Evolutionary conservation across 2,113 vertebrate genomes (phyloP).

Genomic region (Anser brachyrhynchus): DNA sequence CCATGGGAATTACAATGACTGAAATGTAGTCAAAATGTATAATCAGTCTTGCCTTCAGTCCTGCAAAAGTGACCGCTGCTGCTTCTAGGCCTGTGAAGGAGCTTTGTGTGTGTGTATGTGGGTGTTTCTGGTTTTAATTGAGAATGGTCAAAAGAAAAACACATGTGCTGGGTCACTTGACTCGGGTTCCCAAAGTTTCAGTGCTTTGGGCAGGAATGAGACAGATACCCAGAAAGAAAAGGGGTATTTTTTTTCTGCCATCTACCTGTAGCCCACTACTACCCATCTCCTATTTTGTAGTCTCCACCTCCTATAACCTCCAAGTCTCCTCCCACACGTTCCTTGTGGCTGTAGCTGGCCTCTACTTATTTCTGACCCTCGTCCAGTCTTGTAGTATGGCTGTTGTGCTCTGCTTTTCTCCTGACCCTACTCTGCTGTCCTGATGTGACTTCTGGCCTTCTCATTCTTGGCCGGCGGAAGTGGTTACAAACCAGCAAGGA

Average conservation of each 20-base stretch:
- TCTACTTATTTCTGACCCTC: background rate
- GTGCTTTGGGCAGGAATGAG: background rate
- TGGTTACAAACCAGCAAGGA: constrained; percentile 60
- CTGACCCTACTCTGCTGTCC: constrained; percentile 54
- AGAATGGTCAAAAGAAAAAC: background rate
- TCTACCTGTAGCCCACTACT: background rate
- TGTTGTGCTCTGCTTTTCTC: background rate
- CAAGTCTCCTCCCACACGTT: background rate
- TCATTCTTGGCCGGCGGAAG: constrained; percentile 46
- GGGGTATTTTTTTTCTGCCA: background rate
- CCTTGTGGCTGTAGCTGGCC: background rate
- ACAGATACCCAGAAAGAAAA: background rate
- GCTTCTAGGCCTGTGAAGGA: background rate
- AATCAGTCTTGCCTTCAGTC: background rate
- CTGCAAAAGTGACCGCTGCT: background rate
- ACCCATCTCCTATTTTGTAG: background rate
- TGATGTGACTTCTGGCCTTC: constrained; percentile 61
- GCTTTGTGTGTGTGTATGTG: background rate
- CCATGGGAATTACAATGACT: background rate
- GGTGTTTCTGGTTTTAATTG: background rate
- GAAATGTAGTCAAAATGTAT: background rate
- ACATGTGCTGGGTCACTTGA: background rate
- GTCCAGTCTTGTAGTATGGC: background rate
- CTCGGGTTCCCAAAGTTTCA: background rate
- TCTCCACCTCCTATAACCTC: background rate